Evolutionary conservation across 2,888 invertebrate species (phyloP), one percentile per base, ranked within the genome.

Genomic region (Ectobius pallidus): DNA sequence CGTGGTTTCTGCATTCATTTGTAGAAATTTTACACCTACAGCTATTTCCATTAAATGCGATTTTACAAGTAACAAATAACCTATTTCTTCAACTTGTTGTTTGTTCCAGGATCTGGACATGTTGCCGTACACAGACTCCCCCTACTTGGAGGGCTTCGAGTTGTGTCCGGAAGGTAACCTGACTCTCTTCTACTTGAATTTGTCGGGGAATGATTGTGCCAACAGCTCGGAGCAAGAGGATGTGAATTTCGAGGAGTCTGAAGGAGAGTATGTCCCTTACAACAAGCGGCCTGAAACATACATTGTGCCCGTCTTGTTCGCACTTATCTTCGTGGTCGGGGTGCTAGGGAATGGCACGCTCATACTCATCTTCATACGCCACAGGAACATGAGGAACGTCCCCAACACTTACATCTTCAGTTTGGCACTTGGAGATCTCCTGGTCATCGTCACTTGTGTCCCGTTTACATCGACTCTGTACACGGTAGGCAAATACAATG

Each of bases 351-450:
- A 95, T 81, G 93, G 94, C 0, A 91, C 93, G 0, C 85, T 95
- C 18, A 92, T 95, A 42, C 87, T 91, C 34, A 93, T 93, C 1
- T 94, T 95, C 77, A 83, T 92, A 6, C 84, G 91, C 46, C 92
- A 95, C 80, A 87, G 91, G 76, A 90, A 90, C 32, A 93, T 95
- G 93, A 86, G 94, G 75, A 95, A 93, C 81, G 92, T 93, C 0
- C 94, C 95, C 1, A 95, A 95, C 79, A 93, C 92, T 86, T 94
- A 94, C 82, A 92, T 94, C 76, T 87, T 93, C 76, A 94, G 92
- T 0, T 81, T 96, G 76, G 94, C 95, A 0, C 81, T 94, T 7
- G 95, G 95, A 0, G 96, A 96, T 82, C 86, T 96, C n/a, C 80
- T 93, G 72, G 91, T 96, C 7, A 92, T 96, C 73, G 82, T 94